Evolutionary conservation across 2,888 invertebrate species (phyloP).

Genomic region (Dascillus cervinus): DNA sequence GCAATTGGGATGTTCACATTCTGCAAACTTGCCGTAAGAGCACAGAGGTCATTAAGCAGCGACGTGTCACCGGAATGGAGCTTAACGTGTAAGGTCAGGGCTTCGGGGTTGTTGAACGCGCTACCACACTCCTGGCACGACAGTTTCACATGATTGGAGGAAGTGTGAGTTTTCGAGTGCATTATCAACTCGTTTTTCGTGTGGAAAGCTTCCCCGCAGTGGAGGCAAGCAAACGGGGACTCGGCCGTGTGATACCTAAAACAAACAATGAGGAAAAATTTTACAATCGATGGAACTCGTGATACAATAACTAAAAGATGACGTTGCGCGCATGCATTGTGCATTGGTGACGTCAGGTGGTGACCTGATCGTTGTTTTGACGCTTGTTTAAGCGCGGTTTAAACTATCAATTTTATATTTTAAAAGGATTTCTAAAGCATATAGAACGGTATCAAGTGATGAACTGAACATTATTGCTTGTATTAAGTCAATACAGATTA

Average conservation of each 20-base stretch:
- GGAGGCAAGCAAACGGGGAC: slow-evolving; percentile 64
- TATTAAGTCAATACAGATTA: no score
- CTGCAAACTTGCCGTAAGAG: slow-evolving; percentile 69
- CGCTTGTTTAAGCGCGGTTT: no score
- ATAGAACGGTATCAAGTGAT: no score
- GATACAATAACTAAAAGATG: no score
- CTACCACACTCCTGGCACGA: slow-evolving; percentile 52
- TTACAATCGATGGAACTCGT: no score
- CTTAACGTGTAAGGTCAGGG: slow-evolving; percentile 68
- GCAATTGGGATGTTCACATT: slow-evolving; percentile 26
- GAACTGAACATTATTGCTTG: no score
- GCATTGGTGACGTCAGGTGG: no score
- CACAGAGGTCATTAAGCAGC: slow-evolving; percentile 73
- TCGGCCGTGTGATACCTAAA: slow-evolving; percentile 64
- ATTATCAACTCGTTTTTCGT: slow-evolving; percentile 62
- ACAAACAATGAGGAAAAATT: slow-evolving; percentile 5
- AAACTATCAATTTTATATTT: no score
- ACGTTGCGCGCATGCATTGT: no score
- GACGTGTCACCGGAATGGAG: slow-evolving; percentile 75
- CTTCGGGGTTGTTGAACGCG: slow-evolving; percentile 63
- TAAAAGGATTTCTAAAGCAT: no score
- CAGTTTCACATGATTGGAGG: neutral
- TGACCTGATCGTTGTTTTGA: no score
- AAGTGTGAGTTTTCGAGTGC: slow-evolving; percentile 42
- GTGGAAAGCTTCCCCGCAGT: slow-evolving; percentile 70